A percentile compares a stretch with the other conserved stretches of the same genome.
Evolutionary conservation across 53 echinoderm and acorn worm species (phyloP).

Genomic region (Apostichopus leukothele): DNA sequence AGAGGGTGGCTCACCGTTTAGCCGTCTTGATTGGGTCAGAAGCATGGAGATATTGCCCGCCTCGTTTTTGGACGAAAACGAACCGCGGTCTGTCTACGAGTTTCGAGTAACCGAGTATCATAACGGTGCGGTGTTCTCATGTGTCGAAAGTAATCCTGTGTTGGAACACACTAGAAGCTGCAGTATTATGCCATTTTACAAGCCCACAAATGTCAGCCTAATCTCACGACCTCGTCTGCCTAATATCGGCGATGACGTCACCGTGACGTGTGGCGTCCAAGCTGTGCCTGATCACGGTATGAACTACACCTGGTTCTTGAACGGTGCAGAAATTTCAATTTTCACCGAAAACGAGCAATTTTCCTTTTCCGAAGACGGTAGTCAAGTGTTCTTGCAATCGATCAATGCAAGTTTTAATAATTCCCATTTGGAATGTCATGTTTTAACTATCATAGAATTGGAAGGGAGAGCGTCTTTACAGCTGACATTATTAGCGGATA

Average conservation of each 20-base stretch:
- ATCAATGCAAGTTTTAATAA: not conserved
- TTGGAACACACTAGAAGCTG: slow-evolving; percentile 49
- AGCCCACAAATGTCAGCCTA: slow-evolving; percentile 56
- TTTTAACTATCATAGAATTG: slow-evolving; percentile 7
- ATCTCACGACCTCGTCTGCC: slow-evolving; percentile 3
- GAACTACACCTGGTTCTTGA: slow-evolving; percentile 60
- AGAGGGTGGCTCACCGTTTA: slow-evolving; percentile 44
- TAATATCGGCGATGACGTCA: slow-evolving; percentile 47
- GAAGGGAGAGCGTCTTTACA: not conserved
- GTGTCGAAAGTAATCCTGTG: slow-evolving; percentile 57
- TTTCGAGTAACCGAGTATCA: slow-evolving; percentile 57
- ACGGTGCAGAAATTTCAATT: slow-evolving; percentile 20
- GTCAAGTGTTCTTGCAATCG: not conserved
- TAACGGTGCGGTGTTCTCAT: slow-evolving; percentile 59
- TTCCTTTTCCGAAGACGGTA: not conserved
- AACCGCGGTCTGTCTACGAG: slow-evolving; percentile 56
- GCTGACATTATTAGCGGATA: not conserved
- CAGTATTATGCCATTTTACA: slow-evolving; percentile 50
- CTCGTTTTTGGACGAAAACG: slow-evolving; percentile 35
- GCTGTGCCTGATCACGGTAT: slow-evolving; percentile 45
- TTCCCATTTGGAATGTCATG: slow-evolving; percentile 3
- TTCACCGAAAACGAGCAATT: not conserved
- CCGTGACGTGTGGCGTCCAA: slow-evolving; percentile 35
- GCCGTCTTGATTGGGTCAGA: slow-evolving; percentile 61
- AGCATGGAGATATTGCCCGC: slow-evolving; percentile 62